Base-by-base conservation (phyloP, 2,888 invertebrate species). In the Drosophila bunnanda region DNA sequence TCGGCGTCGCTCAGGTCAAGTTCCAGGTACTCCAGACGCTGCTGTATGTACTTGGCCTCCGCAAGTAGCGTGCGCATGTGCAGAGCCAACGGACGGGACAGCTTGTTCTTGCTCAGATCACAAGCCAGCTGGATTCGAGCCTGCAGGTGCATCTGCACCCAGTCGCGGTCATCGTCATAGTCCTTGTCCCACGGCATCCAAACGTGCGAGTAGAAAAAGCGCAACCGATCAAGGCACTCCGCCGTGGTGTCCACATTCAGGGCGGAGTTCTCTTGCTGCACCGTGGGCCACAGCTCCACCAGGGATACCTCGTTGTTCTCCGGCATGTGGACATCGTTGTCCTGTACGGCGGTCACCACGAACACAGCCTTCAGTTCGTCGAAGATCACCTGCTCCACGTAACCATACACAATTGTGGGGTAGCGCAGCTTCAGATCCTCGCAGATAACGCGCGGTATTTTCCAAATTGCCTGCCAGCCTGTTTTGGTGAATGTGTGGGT, bases 401-500 rank as follows among this genome's bases (percentile, higher is more conserved):
- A 93, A 0, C 94, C 94, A 34, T 93, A 91, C 0, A 94, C 94
- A n/a, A 94, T 91, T 0, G 94, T 93, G 0, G 95, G 95, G 90
- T 93, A 95, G 17, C 93, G 93, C n/a, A 95, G 92, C 57, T 93
- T 91, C 6, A 94, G 90, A 52, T 93, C 92, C 80, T 94, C 94
- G 74, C 95, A 95, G 10, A 93, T 93, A 6, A 93, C 80, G 32
- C 94, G 92, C 1, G 94, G 93, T 59, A 95, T 93, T 90, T 94
- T 94, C 95, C 95, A 95, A 39, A 95, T 82, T 0, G 94, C 94
- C 83, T 94, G 94, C 95, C 95, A 95, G 6, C 95, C 95, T 83
- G 50, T 52, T 52, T 9, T 10, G 15, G 9, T 15, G 13, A 34
- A 22, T 34, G 32, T 22, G 32, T 54, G 17, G 54, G 15, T 30